These are phyloP conservation scores for Junonia oenone DNA, from an alignment of 2,888 invertebrate genomes.

Conservation along the genomic window DNA sequence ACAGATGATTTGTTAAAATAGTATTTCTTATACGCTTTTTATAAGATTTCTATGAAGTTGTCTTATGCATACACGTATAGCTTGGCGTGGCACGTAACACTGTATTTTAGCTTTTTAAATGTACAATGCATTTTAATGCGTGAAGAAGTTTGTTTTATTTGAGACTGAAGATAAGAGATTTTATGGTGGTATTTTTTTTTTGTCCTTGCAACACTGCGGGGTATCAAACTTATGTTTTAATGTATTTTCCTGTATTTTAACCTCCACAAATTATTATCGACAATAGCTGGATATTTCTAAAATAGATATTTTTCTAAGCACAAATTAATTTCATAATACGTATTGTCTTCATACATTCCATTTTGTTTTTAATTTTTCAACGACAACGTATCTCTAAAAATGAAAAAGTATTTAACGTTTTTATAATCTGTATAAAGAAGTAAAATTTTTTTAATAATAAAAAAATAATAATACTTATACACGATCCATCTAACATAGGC, in stretches of 20 bases:
- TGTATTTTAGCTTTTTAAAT: background rate
- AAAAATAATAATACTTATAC: background rate
- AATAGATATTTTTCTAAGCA: background rate
- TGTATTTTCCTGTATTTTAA: background rate
- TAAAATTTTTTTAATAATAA: background rate
- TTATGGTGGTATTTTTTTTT: background rate
- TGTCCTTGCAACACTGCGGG: background rate
- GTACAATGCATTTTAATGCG: slow-evolving; percentile 2
- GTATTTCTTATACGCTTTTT: background rate
- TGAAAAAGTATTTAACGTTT: background rate
- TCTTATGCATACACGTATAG: background rate
- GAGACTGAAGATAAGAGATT: slow-evolving; percentile 9
- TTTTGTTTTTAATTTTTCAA: slow-evolving; percentile 29
- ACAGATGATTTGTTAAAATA: background rate
- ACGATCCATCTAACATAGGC: slow-evolving; percentile 6
- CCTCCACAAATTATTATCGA: background rate
- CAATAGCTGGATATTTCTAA: background rate
- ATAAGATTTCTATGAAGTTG: background rate
- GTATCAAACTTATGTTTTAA: background rate
- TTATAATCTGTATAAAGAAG: background rate
- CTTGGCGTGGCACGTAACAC: no score
- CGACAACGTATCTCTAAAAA: background rate
- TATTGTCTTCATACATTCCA: slow-evolving; percentile 50
- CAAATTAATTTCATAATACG: slow-evolving; percentile 4
- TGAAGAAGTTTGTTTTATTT: slow-evolving; percentile 7